Conservation (phyloP, 1,140 invertebrate species). For the Drosophila nasuta region DNA sequence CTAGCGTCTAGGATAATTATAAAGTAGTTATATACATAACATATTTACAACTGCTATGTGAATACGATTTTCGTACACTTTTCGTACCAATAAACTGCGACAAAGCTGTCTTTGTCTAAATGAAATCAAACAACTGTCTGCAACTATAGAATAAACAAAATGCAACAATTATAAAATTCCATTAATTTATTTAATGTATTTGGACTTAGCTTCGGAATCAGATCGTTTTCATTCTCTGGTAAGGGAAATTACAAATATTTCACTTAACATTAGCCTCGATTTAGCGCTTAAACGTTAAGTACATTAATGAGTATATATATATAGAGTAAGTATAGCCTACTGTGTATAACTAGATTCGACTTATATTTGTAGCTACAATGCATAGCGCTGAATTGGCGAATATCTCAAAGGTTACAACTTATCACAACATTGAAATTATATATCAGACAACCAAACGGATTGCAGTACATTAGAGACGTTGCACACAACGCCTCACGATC, state of each 20-base stretch:
- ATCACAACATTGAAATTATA: constrained; percentile 65
- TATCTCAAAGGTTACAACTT: constrained; percentile 64
- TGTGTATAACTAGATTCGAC: constrained; percentile 46
- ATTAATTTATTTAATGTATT: constrained; percentile 19
- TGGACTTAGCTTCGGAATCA: constrained; percentile 16
- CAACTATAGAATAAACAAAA: constrained; percentile 3
- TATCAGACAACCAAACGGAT: constrained; percentile 15
- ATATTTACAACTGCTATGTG: constrained; percentile 49
- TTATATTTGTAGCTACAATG: constrained; percentile 28
- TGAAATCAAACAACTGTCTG: neutral
- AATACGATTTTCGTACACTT: constrained; percentile 52
- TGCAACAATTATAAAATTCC: constrained; percentile 11
- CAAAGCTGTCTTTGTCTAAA: constrained; percentile 5
- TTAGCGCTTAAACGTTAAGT: constrained; percentile 43
- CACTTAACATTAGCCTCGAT: constrained; percentile 54
- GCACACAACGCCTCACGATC: constrained; percentile 74
- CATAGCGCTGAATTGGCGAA: constrained; percentile 57
- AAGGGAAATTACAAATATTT: constrained; percentile 12
- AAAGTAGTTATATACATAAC: neutral
- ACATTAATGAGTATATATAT: constrained; percentile 17
- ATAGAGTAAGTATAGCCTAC: constrained; percentile 29
- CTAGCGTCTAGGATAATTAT: constrained; percentile 15
- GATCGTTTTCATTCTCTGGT: neutral
- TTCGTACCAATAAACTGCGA: constrained; percentile 46
- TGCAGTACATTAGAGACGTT: constrained; percentile 59